phyloP scores from a whole-genome alignment of 2,888 invertebrate genomes.

The Plagiodera versicolora region DNA sequence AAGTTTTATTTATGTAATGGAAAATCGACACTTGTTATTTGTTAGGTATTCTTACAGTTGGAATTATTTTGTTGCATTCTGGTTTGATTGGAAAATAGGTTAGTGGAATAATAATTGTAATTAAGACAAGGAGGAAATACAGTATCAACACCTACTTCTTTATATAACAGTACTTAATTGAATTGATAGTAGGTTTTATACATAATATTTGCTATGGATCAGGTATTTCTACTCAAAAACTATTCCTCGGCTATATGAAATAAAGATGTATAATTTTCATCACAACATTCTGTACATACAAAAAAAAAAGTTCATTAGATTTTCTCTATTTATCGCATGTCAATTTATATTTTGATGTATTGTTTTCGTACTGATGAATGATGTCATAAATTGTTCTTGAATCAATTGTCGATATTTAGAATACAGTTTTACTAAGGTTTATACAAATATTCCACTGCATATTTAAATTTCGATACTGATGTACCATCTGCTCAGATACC shows the following conservation, averaged over 20 bases:
- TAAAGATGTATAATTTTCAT: too few relatives aligned
- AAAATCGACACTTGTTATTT: slow-evolving; percentile 12
- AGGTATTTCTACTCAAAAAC: too few relatives aligned
- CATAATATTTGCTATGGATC: background rate
- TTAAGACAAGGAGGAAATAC: slow-evolving; percentile 12
- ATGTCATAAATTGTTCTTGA: too few relatives aligned
- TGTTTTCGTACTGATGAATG: too few relatives aligned
- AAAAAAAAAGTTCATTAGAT: too few relatives aligned
- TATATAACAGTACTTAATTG: background rate
- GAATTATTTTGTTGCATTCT: background rate
- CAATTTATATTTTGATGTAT: too few relatives aligned
- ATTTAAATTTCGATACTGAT: background rate
- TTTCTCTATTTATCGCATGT: too few relatives aligned
- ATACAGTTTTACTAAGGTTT: background rate
- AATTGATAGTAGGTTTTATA: background rate
- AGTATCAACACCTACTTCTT: background rate
- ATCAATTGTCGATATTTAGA: too few relatives aligned
- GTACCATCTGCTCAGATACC: too few relatives aligned
- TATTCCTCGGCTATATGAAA: too few relatives aligned
- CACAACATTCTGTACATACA: too few relatives aligned
- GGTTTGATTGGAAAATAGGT: slow-evolving; percentile 3
- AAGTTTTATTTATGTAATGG: slow-evolving; percentile 20
- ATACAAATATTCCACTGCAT: background rate
- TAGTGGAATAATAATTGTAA: slow-evolving; percentile 10
- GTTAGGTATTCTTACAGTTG: background rate